These are phyloP conservation scores for Thunnus albacares DNA, from an alignment of 2,797 vertebrate species.

Conservation along the genomic window DNA sequence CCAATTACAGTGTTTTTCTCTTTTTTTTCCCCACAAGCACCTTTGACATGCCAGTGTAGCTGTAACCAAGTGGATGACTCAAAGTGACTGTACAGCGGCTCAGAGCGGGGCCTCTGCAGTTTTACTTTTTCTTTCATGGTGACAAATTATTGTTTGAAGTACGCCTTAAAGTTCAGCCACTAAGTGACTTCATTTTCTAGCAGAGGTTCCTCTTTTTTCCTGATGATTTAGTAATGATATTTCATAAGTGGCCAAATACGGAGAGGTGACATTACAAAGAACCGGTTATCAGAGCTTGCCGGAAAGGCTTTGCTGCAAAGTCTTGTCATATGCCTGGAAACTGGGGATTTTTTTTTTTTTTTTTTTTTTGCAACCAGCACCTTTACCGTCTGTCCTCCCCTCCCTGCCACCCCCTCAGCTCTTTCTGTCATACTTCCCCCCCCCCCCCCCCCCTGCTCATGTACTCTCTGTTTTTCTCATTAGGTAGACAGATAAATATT, in stretches of 20 bases:
- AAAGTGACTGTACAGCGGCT: constrained; percentile 40
- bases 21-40: constrained; percentile 17
- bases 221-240: constrained; percentile 33
- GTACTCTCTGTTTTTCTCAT: constrained; percentile 70
- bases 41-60: constrained; percentile 48
- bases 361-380: background rate
- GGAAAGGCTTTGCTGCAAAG: constrained; percentile 46
- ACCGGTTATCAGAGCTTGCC: constrained; percentile 35
- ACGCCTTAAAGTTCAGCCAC: constrained; percentile 20
- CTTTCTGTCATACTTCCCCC: background rate
- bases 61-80: constrained; percentile 60
- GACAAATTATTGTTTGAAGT: constrained; percentile 50
- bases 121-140: background rate
- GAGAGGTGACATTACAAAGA: constrained; percentile 3
- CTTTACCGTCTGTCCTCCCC: background rate
- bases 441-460: background rate
- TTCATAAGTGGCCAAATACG: constrained; percentile 17
- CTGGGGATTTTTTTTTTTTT: background rate
- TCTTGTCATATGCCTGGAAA: constrained; percentile 32
- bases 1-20: constrained; percentile 64
- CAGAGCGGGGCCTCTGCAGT: constrained; percentile 6
- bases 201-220: constrained; percentile 12
- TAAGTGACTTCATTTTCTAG: constrained; percentile 25
- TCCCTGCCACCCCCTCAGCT: background rate
- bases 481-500: constrained; percentile 62